phyloP scores from a whole-genome alignment of 2,797 vertebrate species.

The Helarctos malayanus region DNA sequence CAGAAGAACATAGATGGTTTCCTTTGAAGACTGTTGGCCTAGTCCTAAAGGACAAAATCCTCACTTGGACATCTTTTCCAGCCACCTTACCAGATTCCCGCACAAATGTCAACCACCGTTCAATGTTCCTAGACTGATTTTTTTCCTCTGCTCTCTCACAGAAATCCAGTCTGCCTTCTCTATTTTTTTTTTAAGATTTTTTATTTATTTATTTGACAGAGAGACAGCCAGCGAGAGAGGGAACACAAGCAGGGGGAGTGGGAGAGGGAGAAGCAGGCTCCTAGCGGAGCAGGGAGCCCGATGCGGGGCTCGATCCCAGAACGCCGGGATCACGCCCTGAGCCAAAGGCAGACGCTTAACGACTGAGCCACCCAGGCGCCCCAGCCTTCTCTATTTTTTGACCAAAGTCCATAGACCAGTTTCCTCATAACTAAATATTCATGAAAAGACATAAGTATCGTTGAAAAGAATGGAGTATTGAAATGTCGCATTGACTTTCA shows the following conservation, averaged over 20 bases:
- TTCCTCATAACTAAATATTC: conserved; percentile 18
- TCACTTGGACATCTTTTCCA: background rate
- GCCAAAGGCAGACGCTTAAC: no score
- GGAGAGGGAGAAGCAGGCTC: no score
- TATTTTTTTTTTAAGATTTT: background rate
- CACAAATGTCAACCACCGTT: background rate
- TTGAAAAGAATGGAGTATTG: background rate
- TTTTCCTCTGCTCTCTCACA: background rate
- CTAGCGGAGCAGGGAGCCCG: no score
- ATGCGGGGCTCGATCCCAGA: no score
- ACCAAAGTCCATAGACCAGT: background rate
- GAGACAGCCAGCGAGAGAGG: no score
- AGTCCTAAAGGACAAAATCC: background rate
- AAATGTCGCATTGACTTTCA: background rate
- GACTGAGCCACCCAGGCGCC: no score
- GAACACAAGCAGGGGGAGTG: no score
- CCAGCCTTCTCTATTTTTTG: background rate
- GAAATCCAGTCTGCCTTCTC: background rate
- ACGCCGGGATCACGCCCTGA: no score
- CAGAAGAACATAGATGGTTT: background rate
- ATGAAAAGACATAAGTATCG: background rate
- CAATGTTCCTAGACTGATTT: background rate
- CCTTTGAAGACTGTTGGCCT: background rate
- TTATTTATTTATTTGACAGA: no score
- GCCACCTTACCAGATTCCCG: background rate